Conservation (phyloP, 2,113 vertebrate species). For the Melospiza melodia region DNA sequence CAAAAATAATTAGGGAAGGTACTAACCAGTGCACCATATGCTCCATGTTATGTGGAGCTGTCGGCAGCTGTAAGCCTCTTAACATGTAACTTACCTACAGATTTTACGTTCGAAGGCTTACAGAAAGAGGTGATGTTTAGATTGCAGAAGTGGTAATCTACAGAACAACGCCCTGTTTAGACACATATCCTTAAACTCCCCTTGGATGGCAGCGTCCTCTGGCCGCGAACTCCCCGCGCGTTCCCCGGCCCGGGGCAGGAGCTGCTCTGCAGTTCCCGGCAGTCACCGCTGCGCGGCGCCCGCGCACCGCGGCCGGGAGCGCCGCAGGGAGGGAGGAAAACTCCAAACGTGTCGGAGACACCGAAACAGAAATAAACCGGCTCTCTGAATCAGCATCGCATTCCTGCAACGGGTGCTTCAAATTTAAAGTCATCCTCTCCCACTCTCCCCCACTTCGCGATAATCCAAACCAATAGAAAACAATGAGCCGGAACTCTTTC, state of each 20-base stretch:
- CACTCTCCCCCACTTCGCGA: fast-evolving
- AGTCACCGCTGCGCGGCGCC: constrained; percentile 1
- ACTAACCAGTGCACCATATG: fast-evolving
- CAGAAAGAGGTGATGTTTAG: not conserved
- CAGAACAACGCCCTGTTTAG: not conserved
- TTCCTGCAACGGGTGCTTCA: not conserved
- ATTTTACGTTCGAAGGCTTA: not conserved
- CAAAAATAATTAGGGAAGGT: not conserved
- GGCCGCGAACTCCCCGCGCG: fast-evolving
- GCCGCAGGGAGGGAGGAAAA: fast-evolving
- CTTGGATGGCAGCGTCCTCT: fast-evolving
- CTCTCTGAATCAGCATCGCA: not conserved
- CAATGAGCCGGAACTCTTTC: not conserved
- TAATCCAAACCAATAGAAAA: not conserved
- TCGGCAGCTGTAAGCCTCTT: not conserved
- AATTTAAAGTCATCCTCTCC: not conserved
- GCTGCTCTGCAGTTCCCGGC: not conserved
- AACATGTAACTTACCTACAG: not conserved
- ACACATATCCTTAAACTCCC: fast-evolving
- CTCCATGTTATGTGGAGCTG: fast-evolving
- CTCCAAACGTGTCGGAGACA: not conserved
- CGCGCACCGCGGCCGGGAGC: not conserved
- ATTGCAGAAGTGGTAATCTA: not conserved
- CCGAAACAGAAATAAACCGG: not conserved
- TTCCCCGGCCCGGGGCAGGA: fast-evolving